phyloP scores from a whole-genome alignment of 2,113 vertebrate genomes.

The Sorex fumeus region DNA sequence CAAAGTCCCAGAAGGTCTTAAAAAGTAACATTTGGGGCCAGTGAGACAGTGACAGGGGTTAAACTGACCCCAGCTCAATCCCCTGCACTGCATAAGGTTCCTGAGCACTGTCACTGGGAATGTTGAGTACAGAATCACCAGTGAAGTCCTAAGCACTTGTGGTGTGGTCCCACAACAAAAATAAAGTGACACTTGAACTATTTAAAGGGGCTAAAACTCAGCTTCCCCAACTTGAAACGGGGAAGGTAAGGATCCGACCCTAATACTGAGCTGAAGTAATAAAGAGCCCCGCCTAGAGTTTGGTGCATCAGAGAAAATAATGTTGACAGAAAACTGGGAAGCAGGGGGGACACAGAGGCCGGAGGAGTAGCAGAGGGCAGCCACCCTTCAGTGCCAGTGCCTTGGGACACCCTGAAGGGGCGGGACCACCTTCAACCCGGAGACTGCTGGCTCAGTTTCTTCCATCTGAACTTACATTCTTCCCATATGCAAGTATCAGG shows the following conservation, averaged over 20 bases:
- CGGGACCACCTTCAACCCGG: not conserved
- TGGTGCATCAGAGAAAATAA: not conserved
- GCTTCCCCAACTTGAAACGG: constrained; percentile 11
- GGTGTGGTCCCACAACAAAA: not conserved
- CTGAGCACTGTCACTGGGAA: no score
- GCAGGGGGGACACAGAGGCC: no score
- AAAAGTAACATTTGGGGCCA: not conserved
- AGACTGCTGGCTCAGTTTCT: not conserved
- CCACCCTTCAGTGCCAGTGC: not conserved
- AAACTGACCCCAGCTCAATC: no score
- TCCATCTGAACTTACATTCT: not conserved
- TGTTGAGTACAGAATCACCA: no score
- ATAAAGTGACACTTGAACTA: not conserved
- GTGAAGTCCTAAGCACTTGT: no score
- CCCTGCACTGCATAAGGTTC: no score
- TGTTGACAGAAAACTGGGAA: not conserved
- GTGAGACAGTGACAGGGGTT: no score
- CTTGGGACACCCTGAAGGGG: not conserved
- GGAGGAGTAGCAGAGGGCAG: not conserved
- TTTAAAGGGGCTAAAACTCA: not conserved
- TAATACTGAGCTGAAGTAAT: not conserved
- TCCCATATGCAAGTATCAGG: not conserved
- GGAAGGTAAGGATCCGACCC: not conserved
- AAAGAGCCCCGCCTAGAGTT: not conserved
- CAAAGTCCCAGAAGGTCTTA: constrained; percentile 10